Conservation (phyloP, 2,113 vertebrate species). For the Felis catus region DNA sequence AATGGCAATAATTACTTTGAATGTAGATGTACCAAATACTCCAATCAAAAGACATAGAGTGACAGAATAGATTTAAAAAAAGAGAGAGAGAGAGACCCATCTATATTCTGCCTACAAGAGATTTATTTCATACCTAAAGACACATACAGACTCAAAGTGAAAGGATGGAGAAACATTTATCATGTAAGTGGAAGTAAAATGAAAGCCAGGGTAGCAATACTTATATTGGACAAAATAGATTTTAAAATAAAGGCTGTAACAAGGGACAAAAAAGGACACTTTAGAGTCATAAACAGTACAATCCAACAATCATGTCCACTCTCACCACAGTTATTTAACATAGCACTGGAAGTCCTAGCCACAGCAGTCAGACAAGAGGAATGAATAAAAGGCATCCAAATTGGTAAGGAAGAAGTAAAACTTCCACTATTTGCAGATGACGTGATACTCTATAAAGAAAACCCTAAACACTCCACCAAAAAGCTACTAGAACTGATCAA, state of each 20-base stretch:
- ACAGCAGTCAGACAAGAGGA: not conserved
- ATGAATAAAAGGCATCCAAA: not conserved
- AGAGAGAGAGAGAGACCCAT: not conserved
- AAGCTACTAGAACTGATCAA: not conserved
- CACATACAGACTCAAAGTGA: not conserved
- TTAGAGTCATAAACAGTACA: not conserved
- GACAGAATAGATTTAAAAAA: not conserved
- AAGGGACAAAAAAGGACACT: not conserved
- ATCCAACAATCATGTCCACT: not conserved
- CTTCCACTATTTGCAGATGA: not conserved
- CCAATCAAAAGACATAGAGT: not conserved
- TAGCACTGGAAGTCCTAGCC: not conserved
- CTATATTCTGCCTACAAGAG: not conserved
- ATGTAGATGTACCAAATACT: not conserved
- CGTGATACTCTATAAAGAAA: not conserved
- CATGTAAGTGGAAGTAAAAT: not conserved
- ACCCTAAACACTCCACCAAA: not conserved
- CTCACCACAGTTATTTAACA: not conserved
- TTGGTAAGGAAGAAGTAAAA: not conserved
- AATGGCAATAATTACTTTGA: not conserved
- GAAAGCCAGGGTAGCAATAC: not conserved
- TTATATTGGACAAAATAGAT: not conserved
- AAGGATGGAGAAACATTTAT: not conserved
- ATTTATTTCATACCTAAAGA: not conserved
- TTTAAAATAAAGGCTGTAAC: not conserved